Percentiles rank a stretch among this genome's conserved stretches.
Evolutionary conservation across 1,140 invertebrate species (phyloP).

Genomic region (Scaptomyza montana): DNA sequence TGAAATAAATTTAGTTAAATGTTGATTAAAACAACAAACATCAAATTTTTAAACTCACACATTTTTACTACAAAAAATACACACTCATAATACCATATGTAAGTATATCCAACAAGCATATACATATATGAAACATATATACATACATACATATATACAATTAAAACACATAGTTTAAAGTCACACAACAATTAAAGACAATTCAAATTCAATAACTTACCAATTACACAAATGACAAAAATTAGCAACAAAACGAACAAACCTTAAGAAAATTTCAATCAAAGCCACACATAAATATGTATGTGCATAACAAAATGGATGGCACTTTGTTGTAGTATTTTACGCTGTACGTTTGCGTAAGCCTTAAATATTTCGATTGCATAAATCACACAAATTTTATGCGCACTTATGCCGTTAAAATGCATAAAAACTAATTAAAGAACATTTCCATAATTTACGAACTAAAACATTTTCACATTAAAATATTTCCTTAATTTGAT

Average conservation of each 20-base stretch:
- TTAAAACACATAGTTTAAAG: conserved; percentile 40
- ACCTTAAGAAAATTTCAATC: neutral
- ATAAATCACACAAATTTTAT: conserved; percentile 2
- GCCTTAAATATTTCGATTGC: conserved; percentile 27
- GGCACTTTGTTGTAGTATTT: conserved; percentile 24
- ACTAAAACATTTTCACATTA: too few relatives aligned
- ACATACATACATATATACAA: conserved; percentile 25
- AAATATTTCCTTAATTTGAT: too few relatives aligned
- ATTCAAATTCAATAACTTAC: conserved; percentile 53
- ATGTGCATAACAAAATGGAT: conserved; percentile 16
- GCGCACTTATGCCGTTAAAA: too few relatives aligned
- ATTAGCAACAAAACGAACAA: neutral
- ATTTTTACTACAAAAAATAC: conserved; percentile 61
- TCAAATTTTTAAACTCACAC: conserved; percentile 70
- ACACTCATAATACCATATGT: conserved; percentile 30
- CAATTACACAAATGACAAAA: conserved; percentile 5
- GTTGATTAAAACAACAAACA: conserved; percentile 52
- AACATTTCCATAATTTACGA: too few relatives aligned
- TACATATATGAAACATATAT: neutral
- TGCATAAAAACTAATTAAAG: too few relatives aligned
- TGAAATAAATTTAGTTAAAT: conserved; percentile 79
- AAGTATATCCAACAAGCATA: conserved; percentile 30
- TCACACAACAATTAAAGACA: conserved; percentile 39
- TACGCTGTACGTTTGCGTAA: conserved; percentile 42
- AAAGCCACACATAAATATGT: conserved; percentile 2